Conservation (phyloP, 1,140 invertebrate species). For the Hirudo medicinalis region DNA sequence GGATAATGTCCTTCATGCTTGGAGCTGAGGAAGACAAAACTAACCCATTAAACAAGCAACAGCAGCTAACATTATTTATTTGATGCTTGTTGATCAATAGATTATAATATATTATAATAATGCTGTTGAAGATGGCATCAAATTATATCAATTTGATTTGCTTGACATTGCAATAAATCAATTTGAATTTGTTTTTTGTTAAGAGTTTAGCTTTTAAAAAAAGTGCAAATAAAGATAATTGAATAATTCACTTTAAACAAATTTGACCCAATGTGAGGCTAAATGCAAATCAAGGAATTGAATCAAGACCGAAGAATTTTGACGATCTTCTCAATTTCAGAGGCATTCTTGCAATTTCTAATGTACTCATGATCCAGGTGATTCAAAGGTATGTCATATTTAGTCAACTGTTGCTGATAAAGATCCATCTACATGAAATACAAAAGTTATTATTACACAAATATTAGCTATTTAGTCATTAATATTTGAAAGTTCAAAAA, state of each 20-base stretch:
- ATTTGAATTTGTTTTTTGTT: background rate
- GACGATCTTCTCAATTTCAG: constrained; percentile 38
- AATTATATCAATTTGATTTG: too few relatives aligned
- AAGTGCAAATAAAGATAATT: constrained; percentile 5
- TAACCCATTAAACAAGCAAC: background rate
- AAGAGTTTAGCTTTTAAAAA: background rate
- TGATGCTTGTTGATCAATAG: too few relatives aligned
- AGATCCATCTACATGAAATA: background rate
- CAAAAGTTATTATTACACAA: background rate
- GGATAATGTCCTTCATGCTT: constrained; percentile 34
- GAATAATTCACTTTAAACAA: too few relatives aligned
- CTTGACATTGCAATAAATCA: background rate
- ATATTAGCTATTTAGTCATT: background rate
- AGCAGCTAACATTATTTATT: background rate
- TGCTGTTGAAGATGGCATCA: background rate
- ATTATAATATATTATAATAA: too few relatives aligned
- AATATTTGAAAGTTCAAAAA: background rate
- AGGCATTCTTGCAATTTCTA: constrained; percentile 32
- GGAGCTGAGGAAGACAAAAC: constrained; percentile 26
- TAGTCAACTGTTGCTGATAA: constrained; percentile 27
- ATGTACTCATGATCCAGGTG: constrained; percentile 38
- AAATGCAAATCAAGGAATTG: background rate
- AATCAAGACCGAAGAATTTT: constrained; percentile 31
- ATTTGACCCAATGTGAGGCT: too few relatives aligned
- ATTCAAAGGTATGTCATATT: constrained; percentile 35